phyloP scores from a whole-genome alignment of 1,140 invertebrate species.

The Melipona quadrifasciata region DNA sequence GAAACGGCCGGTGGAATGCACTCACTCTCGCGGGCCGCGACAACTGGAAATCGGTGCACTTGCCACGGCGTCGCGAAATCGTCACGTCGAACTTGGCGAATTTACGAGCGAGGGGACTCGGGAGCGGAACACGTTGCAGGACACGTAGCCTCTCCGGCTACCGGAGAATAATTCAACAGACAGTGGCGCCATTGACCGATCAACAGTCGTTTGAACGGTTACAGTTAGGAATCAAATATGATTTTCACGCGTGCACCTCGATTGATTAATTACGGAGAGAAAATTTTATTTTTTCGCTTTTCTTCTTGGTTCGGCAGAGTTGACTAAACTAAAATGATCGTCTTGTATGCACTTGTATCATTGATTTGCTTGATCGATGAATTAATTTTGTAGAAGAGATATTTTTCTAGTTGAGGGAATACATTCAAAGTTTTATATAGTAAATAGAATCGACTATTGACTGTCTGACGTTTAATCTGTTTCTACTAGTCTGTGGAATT shows the following conservation, averaged over 20 bases:
- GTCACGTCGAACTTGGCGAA: not conserved
- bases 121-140: constrained; percentile 72
- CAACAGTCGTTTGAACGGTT: constrained; percentile 66
- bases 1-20: constrained; percentile 48
- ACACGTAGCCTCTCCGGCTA: constrained; percentile 68
- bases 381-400: not conserved
- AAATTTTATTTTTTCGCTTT: not conserved
- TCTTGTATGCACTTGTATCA: not conserved
- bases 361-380: not conserved
- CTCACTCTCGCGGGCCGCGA: not conserved
- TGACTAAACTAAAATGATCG: no score
- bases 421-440: not conserved
- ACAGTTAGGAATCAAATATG: constrained; percentile 3
- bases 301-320: no score
- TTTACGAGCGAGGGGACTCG: not conserved
- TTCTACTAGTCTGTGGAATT: not conserved
- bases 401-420: not conserved
- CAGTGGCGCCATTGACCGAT: constrained; percentile 81
- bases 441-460: not conserved
- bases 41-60: constrained; percentile 40
- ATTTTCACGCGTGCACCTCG: not conserved
- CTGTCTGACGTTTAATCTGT: not conserved
- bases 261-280: not conserved
- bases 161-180: constrained; percentile 84
- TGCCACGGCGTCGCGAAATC: constrained; percentile 23